Evolutionary conservation across 2,888 invertebrate genomes (phyloP), one percentile per base, ranked within the genome.

Genomic region (Nymphalis c-album): DNA sequence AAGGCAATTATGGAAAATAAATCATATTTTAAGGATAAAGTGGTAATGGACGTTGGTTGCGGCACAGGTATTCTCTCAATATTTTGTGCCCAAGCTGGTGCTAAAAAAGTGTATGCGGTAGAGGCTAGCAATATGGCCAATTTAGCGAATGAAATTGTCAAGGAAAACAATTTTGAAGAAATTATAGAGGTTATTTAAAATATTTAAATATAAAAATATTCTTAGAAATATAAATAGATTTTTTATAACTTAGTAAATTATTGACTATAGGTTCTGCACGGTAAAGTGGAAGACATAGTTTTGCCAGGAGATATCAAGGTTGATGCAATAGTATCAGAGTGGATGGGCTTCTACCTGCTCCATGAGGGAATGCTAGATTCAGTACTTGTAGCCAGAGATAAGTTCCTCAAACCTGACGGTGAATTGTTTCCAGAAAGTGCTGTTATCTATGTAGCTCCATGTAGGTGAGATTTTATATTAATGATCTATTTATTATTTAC

Each of bases 321-420:
- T 1, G 98, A 98, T 85, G 94, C 97, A 13, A 97, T 99, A 72
- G 94, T 99, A 7, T 98, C 98, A 0, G 98, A 99, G 89, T 99
- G 98, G 98, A 99, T 99, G 98, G 98, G 98, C 0, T 98, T 98
- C 86, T 98, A 98, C 87, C 92, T 99, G 46, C 88, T 99, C 18
- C 98, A 98, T 81, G 98, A 99, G 87, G 98, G 97, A 8, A 99
- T 99, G 99, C 85, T 99, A 64, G 97, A 98, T 83, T 97, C 98
- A 0, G 96, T 99, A 4, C 87, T 98, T 16, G 89, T 89, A 76
- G 98, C 98, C 0, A 93, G 97, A 76, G 96, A 98, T 80, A 94
- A 94, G 72, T 97, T 96, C 85, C 88, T 98, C 0, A 95, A 95
- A 78, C 91, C 93, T 26, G 93, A 91, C 73, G 97, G 97, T 0